Conservation (phyloP, 2,113 vertebrate genomes). For the Nymphicus hollandicus region DNA sequence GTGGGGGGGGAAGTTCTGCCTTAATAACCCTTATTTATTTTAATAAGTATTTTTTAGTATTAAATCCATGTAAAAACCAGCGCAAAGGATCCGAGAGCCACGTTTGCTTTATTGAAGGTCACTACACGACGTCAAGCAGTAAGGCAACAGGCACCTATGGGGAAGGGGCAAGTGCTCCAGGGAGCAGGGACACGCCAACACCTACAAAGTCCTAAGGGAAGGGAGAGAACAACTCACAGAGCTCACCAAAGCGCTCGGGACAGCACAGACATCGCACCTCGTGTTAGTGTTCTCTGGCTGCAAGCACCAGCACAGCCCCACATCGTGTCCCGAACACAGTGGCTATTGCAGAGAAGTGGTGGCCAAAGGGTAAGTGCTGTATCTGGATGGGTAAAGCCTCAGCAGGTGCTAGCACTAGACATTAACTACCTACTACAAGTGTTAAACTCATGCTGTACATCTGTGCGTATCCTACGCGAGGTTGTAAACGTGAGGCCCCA, state of each 20-base stretch:
- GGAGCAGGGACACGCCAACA: not conserved
- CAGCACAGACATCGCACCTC: not conserved
- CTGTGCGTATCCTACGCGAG: not conserved
- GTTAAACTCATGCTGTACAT: not conserved
- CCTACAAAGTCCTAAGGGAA: not conserved
- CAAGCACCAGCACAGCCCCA: not conserved
- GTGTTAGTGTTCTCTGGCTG: not conserved
- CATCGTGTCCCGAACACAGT: not conserved
- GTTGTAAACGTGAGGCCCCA: not conserved
- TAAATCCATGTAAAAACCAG: not conserved
- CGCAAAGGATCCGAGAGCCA: not conserved
- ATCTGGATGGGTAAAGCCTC: not conserved
- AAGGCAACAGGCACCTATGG: conserved; percentile 59
- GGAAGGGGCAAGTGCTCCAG: not conserved
- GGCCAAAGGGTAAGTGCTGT: not conserved
- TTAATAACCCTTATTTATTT: not conserved
- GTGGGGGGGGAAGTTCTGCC: not conserved
- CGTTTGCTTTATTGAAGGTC: conserved; percentile 74
- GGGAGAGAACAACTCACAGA: not conserved
- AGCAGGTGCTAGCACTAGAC: conserved; percentile 19
- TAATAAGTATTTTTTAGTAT: not conserved
- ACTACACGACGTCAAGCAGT: conserved; percentile 73
- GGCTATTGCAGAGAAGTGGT: not conserved
- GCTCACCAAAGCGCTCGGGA: not conserved
- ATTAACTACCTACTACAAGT: not conserved